Evolutionary conservation across 2,888 invertebrate genomes (phyloP), one percentile per base, ranked within the genome.

Genomic region (Acanthosepion esculentum): DNA sequence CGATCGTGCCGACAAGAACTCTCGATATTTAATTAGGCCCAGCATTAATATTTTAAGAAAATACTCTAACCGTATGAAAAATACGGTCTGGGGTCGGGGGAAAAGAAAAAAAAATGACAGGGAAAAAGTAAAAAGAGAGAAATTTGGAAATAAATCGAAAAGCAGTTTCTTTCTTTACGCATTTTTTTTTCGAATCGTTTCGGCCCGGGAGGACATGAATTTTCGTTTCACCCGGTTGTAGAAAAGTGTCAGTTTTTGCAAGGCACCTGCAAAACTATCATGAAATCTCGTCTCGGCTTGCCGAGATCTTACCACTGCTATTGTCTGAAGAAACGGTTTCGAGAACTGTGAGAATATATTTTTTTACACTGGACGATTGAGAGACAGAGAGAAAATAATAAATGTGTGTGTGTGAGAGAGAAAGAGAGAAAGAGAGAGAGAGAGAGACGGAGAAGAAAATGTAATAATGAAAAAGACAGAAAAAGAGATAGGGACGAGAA

Each of bases 11-110:
- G 94, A 94, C 94, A 94, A 94, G 55, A 64, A 64, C 55, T 94
- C 59, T 50, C 20, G 50, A 94, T 94, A 94, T 94, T 94, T 94
- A 94, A 94, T 94, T 94, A 94, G n/a, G 53, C 53, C 26, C 53
- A 50, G n/a, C 94, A 94, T 94, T 94, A 94, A 94, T 94, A 94
- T 94, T 94, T 55, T 64, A 94, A 94, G 94, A 94, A 94, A 94
- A 94, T 94, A 94, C 64, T 94, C 94, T 94, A 94, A 94, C 64
- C 48, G 53, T 59, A 94, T 55, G 53, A 93, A 93, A 93, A 48
- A 93, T 50, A 26, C 48, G 50, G n/a, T 48, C 48, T 29, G 48
- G 92, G 26, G 26, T 48, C 92, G 92, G 48, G 33, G 15, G 20
- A 48, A 23, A 23, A 92, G 29, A 50, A 33, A 93, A 41, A 50